Base-by-base conservation (phyloP, 2,888 invertebrate species). In the Synanthedon andrenaeformis region DNA sequence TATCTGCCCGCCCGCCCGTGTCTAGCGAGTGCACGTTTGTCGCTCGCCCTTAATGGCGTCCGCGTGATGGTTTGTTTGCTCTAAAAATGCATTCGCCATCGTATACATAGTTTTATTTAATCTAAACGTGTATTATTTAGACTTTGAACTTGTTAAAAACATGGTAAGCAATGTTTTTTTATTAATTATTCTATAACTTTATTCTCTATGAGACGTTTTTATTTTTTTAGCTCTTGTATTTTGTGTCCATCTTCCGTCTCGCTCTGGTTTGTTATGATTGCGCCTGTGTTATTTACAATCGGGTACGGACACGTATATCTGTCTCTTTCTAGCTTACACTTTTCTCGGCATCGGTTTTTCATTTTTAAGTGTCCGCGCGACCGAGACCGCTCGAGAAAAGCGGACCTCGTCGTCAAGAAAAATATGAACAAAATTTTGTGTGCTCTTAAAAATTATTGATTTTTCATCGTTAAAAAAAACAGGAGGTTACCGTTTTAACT, bases 401-500 rank as follows among this genome's bases (percentile, higher is more conserved):
- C 70, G 69, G 74, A 75, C 75, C 72, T 76, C 76, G 69, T 67
- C 49, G 70, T 79, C 23, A 5, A 23, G 80, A 83, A 85, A 84
- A 84, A 83, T 84, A 86, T 83, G 82, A 83, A 82, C 82, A 84
- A 77, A 74, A 72, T 76, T 8, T 35, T 35, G 35, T 70, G 79
- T 78, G 72, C 79, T 79, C 78, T 78, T 81, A 83, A 84, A 86
- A 84, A 79, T 79, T 87, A 88, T 87, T 87, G 87, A 87, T 87
- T 84, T 85, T 86, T 71, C 79, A 78, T 79, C 79, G 82, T 76
- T 74, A 82, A 81, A 83, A 35, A 35, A 82, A 75, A 74, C 70
- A 76, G 63, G 63, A 64, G 62, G 57, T 65, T 63, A 62, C 62
- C 23, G 23, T 5, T 23, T 23, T 23, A 23, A 65, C 70, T 80